Percentiles rank a stretch among this genome's conserved stretches.
Conservation (phyloP, 1,140 invertebrate genomes). For the Tetramorium parvispinum region DNA sequence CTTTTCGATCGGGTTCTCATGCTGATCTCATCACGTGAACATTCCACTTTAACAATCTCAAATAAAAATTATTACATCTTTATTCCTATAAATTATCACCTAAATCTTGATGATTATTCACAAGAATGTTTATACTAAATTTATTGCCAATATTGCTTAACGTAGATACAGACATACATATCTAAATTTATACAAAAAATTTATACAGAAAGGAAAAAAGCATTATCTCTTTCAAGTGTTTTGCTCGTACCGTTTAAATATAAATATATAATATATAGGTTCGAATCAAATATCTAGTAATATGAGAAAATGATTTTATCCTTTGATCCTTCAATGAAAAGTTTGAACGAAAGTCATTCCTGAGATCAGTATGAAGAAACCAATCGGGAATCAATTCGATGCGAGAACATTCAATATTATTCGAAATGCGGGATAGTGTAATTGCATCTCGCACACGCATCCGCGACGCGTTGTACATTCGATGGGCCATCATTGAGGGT, state of each 20-base stretch:
- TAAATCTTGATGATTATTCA: background rate
- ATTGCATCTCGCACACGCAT: slow-evolving; percentile 45
- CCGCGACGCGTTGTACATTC: slow-evolving; percentile 32
- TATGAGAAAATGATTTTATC: background rate
- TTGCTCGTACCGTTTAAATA: background rate
- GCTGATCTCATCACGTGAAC: background rate
- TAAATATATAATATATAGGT: background rate
- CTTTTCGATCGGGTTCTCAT: background rate
- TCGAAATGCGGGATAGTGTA: slow-evolving; percentile 2
- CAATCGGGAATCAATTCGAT: slow-evolving; percentile 18
- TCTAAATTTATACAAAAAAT: background rate
- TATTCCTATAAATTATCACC: background rate
- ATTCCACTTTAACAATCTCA: background rate
- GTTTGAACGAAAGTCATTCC: background rate
- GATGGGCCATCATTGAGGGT: slow-evolving; percentile 4
- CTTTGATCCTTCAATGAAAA: background rate
- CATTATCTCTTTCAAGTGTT: background rate
- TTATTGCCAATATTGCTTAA: background rate
- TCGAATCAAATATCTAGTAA: background rate
- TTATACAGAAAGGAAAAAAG: background rate
- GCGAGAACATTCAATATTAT: slow-evolving; percentile 10
- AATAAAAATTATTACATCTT: background rate
- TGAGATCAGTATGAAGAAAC: slow-evolving; percentile 18
- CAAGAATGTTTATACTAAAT: background rate
- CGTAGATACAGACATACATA: background rate